Conservation (phyloP, 2,113 vertebrate genomes). For the Geococcyx californianus region DNA sequence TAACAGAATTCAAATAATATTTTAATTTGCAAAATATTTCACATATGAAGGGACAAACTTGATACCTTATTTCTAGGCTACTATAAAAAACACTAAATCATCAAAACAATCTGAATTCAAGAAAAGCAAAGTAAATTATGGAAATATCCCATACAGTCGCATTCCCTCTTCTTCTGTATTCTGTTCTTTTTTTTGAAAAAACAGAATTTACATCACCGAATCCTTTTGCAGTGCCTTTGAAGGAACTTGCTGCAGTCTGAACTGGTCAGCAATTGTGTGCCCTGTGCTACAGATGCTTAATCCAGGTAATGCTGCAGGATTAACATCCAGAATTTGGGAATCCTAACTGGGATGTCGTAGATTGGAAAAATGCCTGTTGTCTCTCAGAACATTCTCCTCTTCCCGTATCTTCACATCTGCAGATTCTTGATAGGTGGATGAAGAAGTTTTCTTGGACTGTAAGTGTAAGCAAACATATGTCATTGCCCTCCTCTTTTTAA, state of each 20-base stretch:
- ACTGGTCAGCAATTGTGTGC: background rate
- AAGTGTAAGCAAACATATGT: background rate
- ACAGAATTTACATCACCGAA: slow-evolving; percentile 82
- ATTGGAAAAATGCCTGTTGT: background rate
- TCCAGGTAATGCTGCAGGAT: background rate
- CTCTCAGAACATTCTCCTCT: background rate
- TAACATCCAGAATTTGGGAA: background rate
- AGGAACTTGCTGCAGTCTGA: background rate
- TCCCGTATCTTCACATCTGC: background rate
- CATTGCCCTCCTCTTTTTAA: background rate
- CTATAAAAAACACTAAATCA: background rate
- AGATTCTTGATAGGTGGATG: background rate
- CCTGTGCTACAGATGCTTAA: background rate
- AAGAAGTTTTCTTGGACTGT: slow-evolving; percentile 13
- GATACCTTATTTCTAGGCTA: background rate
- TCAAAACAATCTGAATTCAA: background rate
- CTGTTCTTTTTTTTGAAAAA: slow-evolving; percentile 71
- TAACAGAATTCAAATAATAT: background rate
- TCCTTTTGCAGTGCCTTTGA: background rate
- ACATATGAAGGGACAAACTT: background rate
- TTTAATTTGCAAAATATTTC: background rate
- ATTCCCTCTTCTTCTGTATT: slow-evolving; percentile 47
- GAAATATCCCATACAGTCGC: background rate
- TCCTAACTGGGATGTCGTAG: background rate
- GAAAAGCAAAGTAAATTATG: background rate